A percentile compares a stretch with the other conserved stretches of the same genome.
These are phyloP conservation scores for Elgonia sp. DNA, from an alignment of 2,888 invertebrate genomes.

Conservation along the genomic window DNA sequence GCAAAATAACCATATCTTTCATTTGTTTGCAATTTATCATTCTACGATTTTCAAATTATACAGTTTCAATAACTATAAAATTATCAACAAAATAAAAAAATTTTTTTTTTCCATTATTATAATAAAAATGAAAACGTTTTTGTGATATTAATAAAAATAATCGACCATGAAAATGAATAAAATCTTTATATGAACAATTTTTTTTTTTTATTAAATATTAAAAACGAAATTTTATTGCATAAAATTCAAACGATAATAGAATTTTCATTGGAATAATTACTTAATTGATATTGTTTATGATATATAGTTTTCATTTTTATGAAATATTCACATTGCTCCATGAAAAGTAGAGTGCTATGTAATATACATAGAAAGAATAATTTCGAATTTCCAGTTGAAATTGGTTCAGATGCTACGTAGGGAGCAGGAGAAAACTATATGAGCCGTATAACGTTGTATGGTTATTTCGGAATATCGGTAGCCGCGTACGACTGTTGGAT, in stretches of 20 bases:
- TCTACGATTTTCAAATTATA: too few relatives aligned
- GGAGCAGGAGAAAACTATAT: conserved; percentile 75
- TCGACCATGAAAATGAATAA: too few relatives aligned
- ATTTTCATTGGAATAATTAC: neutral
- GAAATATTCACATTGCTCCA: conserved; percentile 29
- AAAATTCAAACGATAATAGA: neutral
- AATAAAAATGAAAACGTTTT: too few relatives aligned
- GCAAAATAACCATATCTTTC: neutral
- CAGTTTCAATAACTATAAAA: too few relatives aligned
- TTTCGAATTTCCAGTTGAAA: conserved; percentile 47
- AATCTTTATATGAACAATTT: neutral
- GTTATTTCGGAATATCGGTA: conserved; percentile 84
- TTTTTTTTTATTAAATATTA: neutral
- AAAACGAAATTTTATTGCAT: neutral
- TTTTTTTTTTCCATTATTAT: too few relatives aligned
- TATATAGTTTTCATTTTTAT: conserved; percentile 20
- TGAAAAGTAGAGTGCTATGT: conserved; percentile 5
- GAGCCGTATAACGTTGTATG: conserved; percentile 83
- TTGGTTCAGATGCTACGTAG: conserved; percentile 74
- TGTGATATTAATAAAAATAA: too few relatives aligned
- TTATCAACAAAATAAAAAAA: too few relatives aligned
- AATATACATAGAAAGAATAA: conserved; percentile 42
- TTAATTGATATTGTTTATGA: conserved; percentile 24
- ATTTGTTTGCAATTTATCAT: too few relatives aligned
- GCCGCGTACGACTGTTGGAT: conserved; percentile 83